phyloP scores from a whole-genome alignment of 2,797 vertebrate species.

The Lagorchestes hirsutus region DNA sequence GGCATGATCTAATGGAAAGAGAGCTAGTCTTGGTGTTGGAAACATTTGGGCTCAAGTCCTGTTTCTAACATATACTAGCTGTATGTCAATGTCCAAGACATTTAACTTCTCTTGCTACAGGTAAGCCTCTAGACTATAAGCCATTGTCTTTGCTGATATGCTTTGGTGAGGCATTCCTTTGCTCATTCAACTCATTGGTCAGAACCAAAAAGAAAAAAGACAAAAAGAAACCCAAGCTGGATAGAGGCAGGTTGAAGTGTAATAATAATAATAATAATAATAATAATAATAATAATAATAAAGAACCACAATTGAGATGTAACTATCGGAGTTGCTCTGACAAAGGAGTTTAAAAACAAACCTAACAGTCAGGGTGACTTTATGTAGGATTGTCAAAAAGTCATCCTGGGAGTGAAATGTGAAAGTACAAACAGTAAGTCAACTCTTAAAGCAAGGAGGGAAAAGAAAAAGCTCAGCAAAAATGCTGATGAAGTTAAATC shows the following conservation, averaged over 20 bases:
- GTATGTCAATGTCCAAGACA: background rate
- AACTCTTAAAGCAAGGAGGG: slow-evolving; percentile 2
- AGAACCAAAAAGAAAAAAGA: background rate
- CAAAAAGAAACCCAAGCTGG: background rate
- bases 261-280: background rate
- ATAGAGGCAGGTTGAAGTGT: background rate
- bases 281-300: background rate
- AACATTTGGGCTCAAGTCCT: background rate
- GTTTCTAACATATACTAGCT: background rate
- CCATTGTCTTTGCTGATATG: background rate
- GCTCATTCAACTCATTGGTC: background rate
- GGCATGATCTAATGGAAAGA: background rate
- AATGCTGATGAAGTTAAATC: slow-evolving; percentile 52
- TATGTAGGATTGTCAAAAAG: slow-evolving; percentile 50
- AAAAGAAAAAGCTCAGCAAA: slow-evolving; percentile 48
- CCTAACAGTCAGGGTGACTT: slow-evolving; percentile 57
- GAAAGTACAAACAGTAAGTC: slow-evolving; percentile 45
- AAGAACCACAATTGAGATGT: background rate
- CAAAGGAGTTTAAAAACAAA: slow-evolving; percentile 53
- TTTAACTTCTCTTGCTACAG: background rate
- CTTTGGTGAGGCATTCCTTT: background rate
- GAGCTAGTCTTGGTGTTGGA: background rate
- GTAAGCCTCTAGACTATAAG: background rate
- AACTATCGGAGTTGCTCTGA: background rate
- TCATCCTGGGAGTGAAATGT: slow-evolving; percentile 29